Evolutionary conservation across 2,888 invertebrate species (phyloP), one percentile per base, ranked within the genome.

Genomic region (Drosophila neutralis): DNA sequence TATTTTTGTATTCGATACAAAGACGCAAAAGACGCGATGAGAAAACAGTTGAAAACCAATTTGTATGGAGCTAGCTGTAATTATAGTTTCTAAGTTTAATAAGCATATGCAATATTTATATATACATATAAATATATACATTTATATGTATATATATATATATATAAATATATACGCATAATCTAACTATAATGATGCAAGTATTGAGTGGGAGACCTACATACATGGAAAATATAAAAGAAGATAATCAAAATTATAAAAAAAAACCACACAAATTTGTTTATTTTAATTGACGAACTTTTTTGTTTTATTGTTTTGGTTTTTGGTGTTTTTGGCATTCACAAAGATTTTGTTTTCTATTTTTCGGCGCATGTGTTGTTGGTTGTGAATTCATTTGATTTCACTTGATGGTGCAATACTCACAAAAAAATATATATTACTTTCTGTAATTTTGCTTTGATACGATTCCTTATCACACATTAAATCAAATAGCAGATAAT

Each of bases 191-290:
- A 65, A 73, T 54, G 62, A 64, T 68, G 65, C 38, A 73, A 64
- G 42, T 65, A 68, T 64, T 66, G 74, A 70, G 65, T 72, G 76
- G 71, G 69, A 83, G 82, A 76, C 84, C 79, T 80, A 86, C 76
- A 81, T 86, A 83, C 87, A 87, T 89, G 89, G 83, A 86, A 90
- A 89, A 87, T 90, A 87, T 87, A 87, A 83, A 80, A 90, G 78
- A 90, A 83, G 87, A 87, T 87, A 90, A 87, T 87, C 87, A 87
- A 90, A 87, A 90, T 87, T 87, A 82, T 78, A 70, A 74, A 81
- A 77, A 70, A 69, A 69, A 57, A 24, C 2, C 18, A 67, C 35
- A 77, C 56, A 59, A 79, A 83, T 80, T 83, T 83, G 73, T 69
- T 81, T 89, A 81, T 86, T 89, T 82, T 67, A 51, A 78, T 79